A percentile compares a stretch with the other conserved stretches of the same genome.
Conservation (phyloP, 1,140 invertebrate species). For the Dinoponera quadriceps region DNA sequence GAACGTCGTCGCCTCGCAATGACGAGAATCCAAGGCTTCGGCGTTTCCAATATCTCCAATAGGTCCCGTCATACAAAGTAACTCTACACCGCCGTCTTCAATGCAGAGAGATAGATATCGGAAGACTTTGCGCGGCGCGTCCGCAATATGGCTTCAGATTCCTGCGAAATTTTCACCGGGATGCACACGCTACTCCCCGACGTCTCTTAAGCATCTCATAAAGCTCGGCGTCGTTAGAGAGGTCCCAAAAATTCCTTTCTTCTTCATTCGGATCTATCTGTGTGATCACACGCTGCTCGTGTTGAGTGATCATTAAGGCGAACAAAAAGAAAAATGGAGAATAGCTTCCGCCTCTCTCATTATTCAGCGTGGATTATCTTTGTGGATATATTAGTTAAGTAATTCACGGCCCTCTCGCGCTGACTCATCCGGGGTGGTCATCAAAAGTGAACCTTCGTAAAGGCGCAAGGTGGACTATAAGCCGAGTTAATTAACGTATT, state of each 20-base stretch:
- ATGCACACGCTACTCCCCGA: background rate
- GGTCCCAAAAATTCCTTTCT: too few relatives aligned
- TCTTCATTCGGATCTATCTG: too few relatives aligned
- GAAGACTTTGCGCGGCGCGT: conserved; percentile 12
- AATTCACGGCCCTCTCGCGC: conserved; percentile 23
- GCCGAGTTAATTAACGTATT: conserved; percentile 58
- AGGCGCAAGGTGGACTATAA: conserved; percentile 36
- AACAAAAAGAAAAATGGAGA: background rate
- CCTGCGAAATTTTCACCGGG: conserved; percentile 41
- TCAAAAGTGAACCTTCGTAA: conserved; percentile 43
- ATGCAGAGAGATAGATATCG: conserved; percentile 47
- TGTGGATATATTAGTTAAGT: background rate
- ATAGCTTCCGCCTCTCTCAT: background rate
- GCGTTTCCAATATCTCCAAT: conserved; percentile 53
- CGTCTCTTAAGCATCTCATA: conserved; percentile 1
- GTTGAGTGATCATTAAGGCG: background rate
- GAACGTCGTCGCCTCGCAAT: conserved; percentile 23
- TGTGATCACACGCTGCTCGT: too few relatives aligned
- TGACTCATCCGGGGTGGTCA: conserved; percentile 35
- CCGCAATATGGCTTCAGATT: conserved; percentile 52
- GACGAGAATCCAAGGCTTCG: conserved; percentile 47
- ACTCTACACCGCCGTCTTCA: conserved; percentile 49
- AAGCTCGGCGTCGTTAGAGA: background rate
- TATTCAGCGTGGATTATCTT: conserved; percentile 23
- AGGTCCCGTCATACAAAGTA: conserved; percentile 51